A percentile compares a stretch with the other conserved stretches of the same genome.
Conservation (phyloP, 2,113 vertebrate genomes). For the Anoplopoma fimbria region DNA sequence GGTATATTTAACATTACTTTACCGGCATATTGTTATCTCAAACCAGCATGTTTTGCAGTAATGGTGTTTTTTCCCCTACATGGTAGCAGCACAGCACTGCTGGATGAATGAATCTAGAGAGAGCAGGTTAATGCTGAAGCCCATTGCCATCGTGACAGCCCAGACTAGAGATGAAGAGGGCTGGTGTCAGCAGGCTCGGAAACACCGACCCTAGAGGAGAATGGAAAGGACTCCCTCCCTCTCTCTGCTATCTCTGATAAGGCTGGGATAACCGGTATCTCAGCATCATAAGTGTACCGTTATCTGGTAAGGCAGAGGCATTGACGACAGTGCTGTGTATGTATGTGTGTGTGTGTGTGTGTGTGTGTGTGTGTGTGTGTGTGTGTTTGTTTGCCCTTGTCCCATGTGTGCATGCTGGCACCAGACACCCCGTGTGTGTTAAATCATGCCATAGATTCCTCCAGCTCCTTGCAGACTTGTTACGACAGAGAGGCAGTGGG, state of each 20-base stretch:
- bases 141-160: constrained; percentile 28
- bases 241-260: constrained; percentile 45
- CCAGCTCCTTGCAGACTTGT: constrained; percentile 54
- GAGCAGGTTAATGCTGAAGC: constrained; percentile 3
- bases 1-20: not conserved
- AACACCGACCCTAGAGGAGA: constrained; percentile 56
- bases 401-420: constrained; percentile 48
- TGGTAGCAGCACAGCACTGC: not conserved
- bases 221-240: constrained; percentile 40
- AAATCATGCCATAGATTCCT: constrained; percentile 38
- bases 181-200: constrained; percentile 47
- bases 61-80: not conserved
- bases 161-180: constrained; percentile 46
- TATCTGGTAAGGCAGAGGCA: constrained; percentile 41
- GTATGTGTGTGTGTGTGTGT: constrained; percentile 11
- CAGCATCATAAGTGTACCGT: constrained; percentile 41
- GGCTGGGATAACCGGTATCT: constrained; percentile 56
- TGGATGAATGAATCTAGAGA: constrained; percentile 33
- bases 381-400: constrained; percentile 21
- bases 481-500: constrained; percentile 56
- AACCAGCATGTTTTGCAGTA: constrained; percentile 17
- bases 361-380: constrained; percentile 16
- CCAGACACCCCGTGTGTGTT: constrained; percentile 40
- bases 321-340: constrained; percentile 16
- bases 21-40: not conserved